Base-by-base conservation (phyloP, 2,888 invertebrate genomes). In the Pristionchus fissidentatus region DNA sequence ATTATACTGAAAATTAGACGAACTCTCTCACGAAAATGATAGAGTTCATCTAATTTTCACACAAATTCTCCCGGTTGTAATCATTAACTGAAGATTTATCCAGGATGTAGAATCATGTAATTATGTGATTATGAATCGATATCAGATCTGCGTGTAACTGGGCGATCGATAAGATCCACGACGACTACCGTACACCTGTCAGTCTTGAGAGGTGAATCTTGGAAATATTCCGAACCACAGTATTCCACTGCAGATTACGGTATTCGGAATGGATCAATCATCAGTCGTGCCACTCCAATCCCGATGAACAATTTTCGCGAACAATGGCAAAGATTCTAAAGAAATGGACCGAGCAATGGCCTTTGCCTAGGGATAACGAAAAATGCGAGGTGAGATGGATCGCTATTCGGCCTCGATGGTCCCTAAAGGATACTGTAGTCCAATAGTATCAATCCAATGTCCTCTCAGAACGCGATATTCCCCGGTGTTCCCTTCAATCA, bases 61-160 rank as follows among this genome's bases (percentile, higher is more conserved):
- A n/a, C n/a, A n/a, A n/a, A n/a, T n/a, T n/a, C n/a, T n/a, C n/a
- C n/a, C n/a, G n/a, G n/a, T n/a, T n/a, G n/a, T n/a, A n/a, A n/a
- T n/a, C n/a, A n/a, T n/a, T n/a, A n/a, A n/a, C n/a, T n/a, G n/a
- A n/a, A n/a, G n/a, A n/a, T n/a, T n/a, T n/a, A n/a, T n/a, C n/a
- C n/a, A n/a, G n/a, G n/a, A n/a, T n/a, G n/a, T n/a, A n/a, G n/a
- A n/a, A n/a, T n/a, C n/a, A n/a, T n/a, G n/a, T n/a, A n/a, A n/a
- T n/a, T n/a, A 49, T 49, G 13, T 19, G 19, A 15, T 49, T 49
- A n/a, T n/a, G n/a, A n/a, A n/a, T n/a, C n/a, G n/a, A n/a, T 60
- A 70, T 43, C 29, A 86, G 88, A 84, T 85, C 86, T 32, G 85
- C 84, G 38, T 88, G 88, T 57, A 84, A 87, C 26, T 88, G 87